phyloP scores from a whole-genome alignment of 2,797 vertebrate species.

The Rhabdomys pumilio region DNA sequence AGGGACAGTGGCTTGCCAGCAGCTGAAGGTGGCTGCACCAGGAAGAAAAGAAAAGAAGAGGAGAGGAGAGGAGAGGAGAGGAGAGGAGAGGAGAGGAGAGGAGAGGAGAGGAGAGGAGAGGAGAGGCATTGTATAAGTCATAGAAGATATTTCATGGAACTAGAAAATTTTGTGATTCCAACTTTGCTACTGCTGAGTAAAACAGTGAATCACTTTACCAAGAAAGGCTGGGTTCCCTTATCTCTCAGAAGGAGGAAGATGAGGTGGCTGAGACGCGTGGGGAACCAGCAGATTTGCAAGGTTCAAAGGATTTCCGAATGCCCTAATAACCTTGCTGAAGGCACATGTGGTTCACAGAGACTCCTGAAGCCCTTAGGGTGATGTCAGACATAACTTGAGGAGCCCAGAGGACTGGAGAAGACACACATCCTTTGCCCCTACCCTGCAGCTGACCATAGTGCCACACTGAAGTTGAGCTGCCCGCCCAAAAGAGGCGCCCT shows the following conservation, averaged over 20 bases:
- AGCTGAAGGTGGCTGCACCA: neutral
- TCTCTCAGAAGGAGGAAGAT: slow-evolving; percentile 18
- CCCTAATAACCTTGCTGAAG: neutral
- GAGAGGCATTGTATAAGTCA: rapidly evolving
- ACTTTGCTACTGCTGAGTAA: neutral
- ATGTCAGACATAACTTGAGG: neutral
- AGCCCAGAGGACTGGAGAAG: neutral
- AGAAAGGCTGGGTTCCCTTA: slow-evolving; percentile 62
- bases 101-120: too few relatives aligned
- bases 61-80: too few relatives aligned
- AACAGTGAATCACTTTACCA: slow-evolving; percentile 41
- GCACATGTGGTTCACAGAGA: rapidly evolving
- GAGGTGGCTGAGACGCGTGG: neutral
- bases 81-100: too few relatives aligned
- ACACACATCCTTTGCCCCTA: neutral
- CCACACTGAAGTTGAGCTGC: neutral
- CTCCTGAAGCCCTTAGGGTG: neutral
- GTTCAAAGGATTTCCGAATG: neutral
- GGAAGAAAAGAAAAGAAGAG: neutral
- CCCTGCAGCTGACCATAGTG: slow-evolving; percentile 25
- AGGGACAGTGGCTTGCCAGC: rapidly evolving
- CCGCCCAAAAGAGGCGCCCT: slow-evolving; percentile 30
- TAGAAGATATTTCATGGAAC: slow-evolving; percentile 26
- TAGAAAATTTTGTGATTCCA: neutral
- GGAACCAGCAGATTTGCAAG: neutral